Evolutionary conservation across 2,113 vertebrate species (phyloP).

Genomic region (Barnardius zonarius): DNA sequence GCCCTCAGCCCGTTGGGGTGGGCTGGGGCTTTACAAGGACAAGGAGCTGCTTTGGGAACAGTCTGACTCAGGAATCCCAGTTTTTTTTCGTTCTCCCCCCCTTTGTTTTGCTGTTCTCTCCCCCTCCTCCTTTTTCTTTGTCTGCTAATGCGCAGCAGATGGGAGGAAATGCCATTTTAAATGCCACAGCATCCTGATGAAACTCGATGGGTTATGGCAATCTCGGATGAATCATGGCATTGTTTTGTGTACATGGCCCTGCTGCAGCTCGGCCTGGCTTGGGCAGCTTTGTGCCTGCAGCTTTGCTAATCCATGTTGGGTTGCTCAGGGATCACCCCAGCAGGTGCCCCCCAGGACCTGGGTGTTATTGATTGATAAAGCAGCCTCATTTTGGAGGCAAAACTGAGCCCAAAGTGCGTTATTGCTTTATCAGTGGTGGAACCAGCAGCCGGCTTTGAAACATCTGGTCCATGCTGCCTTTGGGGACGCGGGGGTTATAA

Average conservation of each 20-base stretch:
- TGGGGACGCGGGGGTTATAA: neutral
- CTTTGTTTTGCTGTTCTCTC: constrained; percentile 46
- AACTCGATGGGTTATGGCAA: constrained; percentile 57
- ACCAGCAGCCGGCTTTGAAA: neutral
- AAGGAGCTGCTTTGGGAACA: neutral
- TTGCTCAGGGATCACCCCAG: neutral
- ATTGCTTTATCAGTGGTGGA: neutral
- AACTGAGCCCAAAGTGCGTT: neutral
- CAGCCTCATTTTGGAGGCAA: neutral
- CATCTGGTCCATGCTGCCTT: neutral
- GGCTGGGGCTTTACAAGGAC: neutral
- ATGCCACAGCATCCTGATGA: constrained; percentile 60
- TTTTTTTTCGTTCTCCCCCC: neutral
- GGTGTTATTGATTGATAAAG: neutral
- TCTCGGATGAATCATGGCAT: constrained; percentile 44
- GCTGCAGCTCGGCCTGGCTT: neutral
- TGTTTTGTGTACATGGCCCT: neutral
- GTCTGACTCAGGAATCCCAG: neutral
- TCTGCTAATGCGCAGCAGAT: constrained; percentile 66
- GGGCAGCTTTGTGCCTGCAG: neutral
- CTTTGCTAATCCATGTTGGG: neutral
- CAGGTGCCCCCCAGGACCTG: neutral
- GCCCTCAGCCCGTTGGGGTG: neutral
- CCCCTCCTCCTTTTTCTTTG: constrained; percentile 49
- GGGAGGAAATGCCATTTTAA: constrained; percentile 73